Evolutionary conservation across 2,113 vertebrate species (phyloP).

Genomic region (Hydrochoerus hydrochaeris): DNA sequence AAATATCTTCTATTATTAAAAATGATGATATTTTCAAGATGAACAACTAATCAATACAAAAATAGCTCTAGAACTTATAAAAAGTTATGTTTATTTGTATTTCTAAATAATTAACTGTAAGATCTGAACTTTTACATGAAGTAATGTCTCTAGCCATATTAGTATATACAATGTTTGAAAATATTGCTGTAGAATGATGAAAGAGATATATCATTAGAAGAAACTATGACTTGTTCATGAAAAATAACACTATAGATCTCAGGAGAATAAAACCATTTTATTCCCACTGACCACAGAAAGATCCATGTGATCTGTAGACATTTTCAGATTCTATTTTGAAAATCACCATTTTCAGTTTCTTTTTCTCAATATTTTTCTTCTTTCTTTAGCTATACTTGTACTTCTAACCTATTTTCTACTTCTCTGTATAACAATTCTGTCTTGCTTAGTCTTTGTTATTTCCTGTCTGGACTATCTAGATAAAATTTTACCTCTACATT

Average conservation of each 20-base stretch:
- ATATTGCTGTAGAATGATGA: neutral
- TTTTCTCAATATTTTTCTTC: neutral
- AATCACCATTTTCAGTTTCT: too few relatives aligned
- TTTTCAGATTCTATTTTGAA: neutral
- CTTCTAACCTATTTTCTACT: neutral
- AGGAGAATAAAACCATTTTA: neutral
- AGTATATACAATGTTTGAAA: neutral
- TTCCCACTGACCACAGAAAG: neutral
- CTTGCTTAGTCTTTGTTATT: neutral
- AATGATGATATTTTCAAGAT: neutral
- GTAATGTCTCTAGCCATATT: neutral
- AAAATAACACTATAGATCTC: neutral
- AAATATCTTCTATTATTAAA: neutral
- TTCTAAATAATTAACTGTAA: neutral
- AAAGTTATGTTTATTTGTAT: neutral
- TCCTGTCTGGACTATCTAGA: neutral
- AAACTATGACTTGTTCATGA: neutral
- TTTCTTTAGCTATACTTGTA: neutral
- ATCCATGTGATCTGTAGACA: neutral
- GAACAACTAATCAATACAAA: neutral
- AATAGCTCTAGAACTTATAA: neutral
- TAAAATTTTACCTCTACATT: neutral
- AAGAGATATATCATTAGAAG: neutral
- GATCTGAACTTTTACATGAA: neutral
- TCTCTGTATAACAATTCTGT: too few relatives aligned